Base-by-base conservation (phyloP, 2,113 vertebrate genomes). In the Atlantisia rogersi region DNA sequence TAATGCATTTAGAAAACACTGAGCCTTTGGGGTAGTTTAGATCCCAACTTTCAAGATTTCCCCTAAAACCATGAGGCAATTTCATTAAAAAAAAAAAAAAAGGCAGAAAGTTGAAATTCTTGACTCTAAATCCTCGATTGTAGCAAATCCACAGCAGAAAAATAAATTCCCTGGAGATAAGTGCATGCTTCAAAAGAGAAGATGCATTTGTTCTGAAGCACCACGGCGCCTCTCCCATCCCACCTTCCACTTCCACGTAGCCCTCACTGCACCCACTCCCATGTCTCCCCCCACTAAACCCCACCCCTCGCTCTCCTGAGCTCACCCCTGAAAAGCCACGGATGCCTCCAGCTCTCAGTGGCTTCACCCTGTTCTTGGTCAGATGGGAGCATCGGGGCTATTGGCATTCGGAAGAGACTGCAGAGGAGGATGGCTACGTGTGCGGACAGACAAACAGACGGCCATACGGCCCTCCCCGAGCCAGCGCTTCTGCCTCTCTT, bases 381-480 rank as follows among this genome's bases (percentile, higher is more conserved):
- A 10, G 55, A 15, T 4, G 75, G 65, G 55, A 69, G 5, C 32
- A 35, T 1, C 6, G 5, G 42, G 63, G 35, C 40, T 31, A 1
- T 2, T 1, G 5, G 32, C 21, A 1, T 0, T 3, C 6, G 40
- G 64, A 24, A 11, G 25, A 28, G 42, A 9, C 52, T 5, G 17
- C 2, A 21, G 53, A n/a, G 55, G 37, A 37, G 70, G 69, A 17
- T 1, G 1, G 80, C 62, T 69, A 12, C 11, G 17, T 28, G 55
- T 71, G 17, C 0, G 1, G 65, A 91, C 68, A 28, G 69, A 82
- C 77, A 69, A 12, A 91, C 58, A 31, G 55, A 11, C 37, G 0
- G 35, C 14, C 68, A 12, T 3, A 12, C 11, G 1, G 60, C 64
- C 25, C 59, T n/a, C 39, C 88, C 87, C 1, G 85, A 50, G 82